Percentiles rank a stretch among this genome's conserved stretches.
phyloP scores from a whole-genome alignment of 1,140 invertebrate species.

The Zophobas atratus region DNA sequence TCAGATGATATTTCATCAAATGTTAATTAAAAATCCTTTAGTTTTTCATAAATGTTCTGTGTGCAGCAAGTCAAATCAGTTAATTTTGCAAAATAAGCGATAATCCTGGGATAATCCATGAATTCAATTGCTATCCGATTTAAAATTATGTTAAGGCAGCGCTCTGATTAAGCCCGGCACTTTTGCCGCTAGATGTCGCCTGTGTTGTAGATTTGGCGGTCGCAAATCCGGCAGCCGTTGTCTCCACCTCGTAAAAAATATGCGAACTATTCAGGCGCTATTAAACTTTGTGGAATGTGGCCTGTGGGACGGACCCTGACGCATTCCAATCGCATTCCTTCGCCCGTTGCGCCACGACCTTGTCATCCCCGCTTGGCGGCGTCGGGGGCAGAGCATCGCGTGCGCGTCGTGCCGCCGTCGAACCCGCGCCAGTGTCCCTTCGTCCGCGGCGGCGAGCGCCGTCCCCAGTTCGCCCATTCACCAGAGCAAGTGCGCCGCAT shows the following conservation, averaged over 20 bases:
- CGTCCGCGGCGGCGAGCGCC: constrained; percentile 16
- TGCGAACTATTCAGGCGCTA: constrained; percentile 57
- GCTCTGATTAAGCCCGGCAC: no score
- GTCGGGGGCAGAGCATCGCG: neutral
- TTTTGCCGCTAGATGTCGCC: no score
- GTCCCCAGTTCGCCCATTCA: constrained; percentile 46
- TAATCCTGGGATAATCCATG: no score
- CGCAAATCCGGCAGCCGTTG: constrained; percentile 1
- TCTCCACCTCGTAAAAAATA: constrained; percentile 56
- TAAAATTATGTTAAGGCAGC: neutral
- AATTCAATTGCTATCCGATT: neutral
- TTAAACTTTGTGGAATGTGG: constrained; percentile 62
- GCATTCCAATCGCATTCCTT: constrained; percentile 59
- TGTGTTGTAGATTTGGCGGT: neutral
- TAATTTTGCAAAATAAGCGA: no score
- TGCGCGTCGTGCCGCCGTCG: neutral
- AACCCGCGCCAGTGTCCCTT: neutral
- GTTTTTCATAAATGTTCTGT: no score
- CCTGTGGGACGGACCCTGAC: constrained; percentile 56
- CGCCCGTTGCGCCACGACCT: constrained; percentile 29
- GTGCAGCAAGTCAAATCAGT: no score
- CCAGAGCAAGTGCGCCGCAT: constrained; percentile 69
- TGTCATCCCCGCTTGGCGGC: neutral
- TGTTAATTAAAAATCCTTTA: no score
- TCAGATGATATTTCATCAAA: no score